These are phyloP conservation scores for Talpa occidentalis DNA, from an alignment of 2,113 vertebrate species.

Conservation along the genomic window DNA sequence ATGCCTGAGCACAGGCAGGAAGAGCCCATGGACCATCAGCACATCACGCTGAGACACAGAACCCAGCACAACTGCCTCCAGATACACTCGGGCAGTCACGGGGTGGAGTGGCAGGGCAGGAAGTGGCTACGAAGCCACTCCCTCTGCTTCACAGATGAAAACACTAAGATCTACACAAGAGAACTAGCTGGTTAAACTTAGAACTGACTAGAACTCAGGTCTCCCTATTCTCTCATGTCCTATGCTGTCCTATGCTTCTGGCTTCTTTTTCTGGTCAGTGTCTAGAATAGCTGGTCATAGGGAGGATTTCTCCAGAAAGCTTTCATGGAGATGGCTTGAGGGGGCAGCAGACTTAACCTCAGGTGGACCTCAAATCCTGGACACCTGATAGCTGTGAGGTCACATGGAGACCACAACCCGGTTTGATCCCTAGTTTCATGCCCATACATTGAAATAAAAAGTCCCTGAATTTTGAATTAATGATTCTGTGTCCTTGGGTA, in stretches of 20 bases:
- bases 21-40: not conserved
- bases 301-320: not conserved
- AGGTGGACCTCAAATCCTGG: not conserved
- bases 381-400: not conserved
- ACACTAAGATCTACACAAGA: not conserved
- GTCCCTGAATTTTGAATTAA: too few relatives aligned
- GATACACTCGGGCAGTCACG: not conserved
- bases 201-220: not conserved
- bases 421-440: not conserved
- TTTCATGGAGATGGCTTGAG: not conserved
- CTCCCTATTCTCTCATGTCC: not conserved
- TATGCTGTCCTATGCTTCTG: not conserved
- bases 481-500: too few relatives aligned
- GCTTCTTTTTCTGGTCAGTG: not conserved
- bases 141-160: constrained; percentile 10
- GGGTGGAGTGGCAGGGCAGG: constrained; percentile 44
- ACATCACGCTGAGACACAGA: not conserved
- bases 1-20: not conserved
- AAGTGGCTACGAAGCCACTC: constrained; percentile 62
- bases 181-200: constrained; percentile 32
- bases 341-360: not conserved
- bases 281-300: not conserved
- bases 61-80: not conserved
- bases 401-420: too few relatives aligned
- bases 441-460: not conserved